A percentile compares a stretch with the other conserved stretches of the same genome.
Evolutionary conservation across 2,888 invertebrate genomes (phyloP).

Genomic region (Camptogramma bilineatum): DNA sequence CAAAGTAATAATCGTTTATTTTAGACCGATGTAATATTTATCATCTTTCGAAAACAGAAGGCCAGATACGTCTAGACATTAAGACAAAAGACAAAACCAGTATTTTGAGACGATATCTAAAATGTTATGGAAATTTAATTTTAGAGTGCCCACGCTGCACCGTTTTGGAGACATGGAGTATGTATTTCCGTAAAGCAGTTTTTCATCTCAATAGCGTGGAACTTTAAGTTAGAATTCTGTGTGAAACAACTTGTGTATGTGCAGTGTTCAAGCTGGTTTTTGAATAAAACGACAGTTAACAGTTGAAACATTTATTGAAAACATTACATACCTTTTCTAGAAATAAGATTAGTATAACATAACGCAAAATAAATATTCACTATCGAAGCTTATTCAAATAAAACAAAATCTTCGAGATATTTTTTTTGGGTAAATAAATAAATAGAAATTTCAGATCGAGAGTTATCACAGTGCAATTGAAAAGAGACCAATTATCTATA

Average conservation of each 20-base stretch:
- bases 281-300: conserved; percentile 21
- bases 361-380: conserved; percentile 3
- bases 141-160: neutral
- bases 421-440: conserved; percentile 5
- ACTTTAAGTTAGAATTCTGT: neutral
- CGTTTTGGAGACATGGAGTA: neutral
- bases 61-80: neutral
- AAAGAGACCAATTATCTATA: conserved; percentile 9
- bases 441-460: conserved; percentile 24
- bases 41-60: neutral
- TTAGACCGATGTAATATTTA: neutral
- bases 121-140: neutral
- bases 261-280: neutral
- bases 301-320: conserved; percentile 50
- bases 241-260: neutral
- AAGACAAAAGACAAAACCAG: neutral
- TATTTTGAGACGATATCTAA: neutral
- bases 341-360: conserved; percentile 15
- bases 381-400: conserved; percentile 11
- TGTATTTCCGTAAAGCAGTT: too few species aligned
- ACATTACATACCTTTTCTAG: conserved; percentile 41
- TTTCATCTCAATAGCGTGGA: too few species aligned
- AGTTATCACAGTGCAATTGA: conserved; percentile 29
- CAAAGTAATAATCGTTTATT: too few species aligned
- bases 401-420: neutral